Evolutionary conservation across 2,888 invertebrate species (phyloP), one percentile per base, ranked within the genome.

Genomic region (Parasteatoda lunata): DNA sequence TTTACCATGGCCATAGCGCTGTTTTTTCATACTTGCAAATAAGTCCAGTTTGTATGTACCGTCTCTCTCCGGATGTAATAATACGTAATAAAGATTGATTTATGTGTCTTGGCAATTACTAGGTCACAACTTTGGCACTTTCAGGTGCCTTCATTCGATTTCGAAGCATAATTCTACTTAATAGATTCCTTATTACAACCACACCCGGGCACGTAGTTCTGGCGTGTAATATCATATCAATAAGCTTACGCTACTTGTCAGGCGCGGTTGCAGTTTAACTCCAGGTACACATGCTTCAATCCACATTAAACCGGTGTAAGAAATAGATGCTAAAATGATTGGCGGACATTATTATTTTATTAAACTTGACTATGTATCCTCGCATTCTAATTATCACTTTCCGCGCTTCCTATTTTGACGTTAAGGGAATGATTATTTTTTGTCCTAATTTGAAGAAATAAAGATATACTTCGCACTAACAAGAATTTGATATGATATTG

Each of bases 81-180:
- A 65, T 79, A 77, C 65, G 85, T 85, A 85, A 85, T 85, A 85
- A 85, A 85, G 85, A 85, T 85, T 85, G 85, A 85, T 85, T 85
- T 85, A 85, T 85, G 73, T 85, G 71, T 71, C 71, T 9, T 30
- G 54, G 71, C 85, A 85, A 85, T 85, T 85, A 85, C 80, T 69
- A 75, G 75, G 85, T 80, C 76, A 80, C 64, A 77, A 64, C 77
- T 82, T 78, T 82, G 69, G 72, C 81, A 9, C 11, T 64, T 72
- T 70, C 75, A 64, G 76, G 75, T 79, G 69, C 80, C 68, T 66
- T 71, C 48, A 69, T 70, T 51, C 64, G 80, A 85, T 72, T 65
- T 77, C 45, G 65, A 77, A 80, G 80, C 80, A 79, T 85, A 85
- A 85, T 85, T 85, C 80, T 80, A 85, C 68, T 85, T 85, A 85